Evolutionary conservation across 2,797 vertebrate genomes (phyloP).

Genomic region (Hyperoplus lanceolatus): DNA sequence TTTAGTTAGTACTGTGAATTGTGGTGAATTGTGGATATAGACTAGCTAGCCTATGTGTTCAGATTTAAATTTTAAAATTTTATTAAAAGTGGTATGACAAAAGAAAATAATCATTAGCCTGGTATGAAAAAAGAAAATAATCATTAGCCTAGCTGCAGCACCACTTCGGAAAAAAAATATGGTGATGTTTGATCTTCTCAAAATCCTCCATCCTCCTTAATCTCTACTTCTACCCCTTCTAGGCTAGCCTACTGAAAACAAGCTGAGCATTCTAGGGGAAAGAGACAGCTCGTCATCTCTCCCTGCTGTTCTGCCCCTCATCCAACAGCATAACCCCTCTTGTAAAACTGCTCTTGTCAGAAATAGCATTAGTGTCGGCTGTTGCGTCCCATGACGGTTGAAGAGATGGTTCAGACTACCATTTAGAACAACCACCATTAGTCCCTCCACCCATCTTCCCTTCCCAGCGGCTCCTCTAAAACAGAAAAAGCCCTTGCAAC

Average conservation of each 20-base stretch:
- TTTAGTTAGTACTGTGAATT: not conserved
- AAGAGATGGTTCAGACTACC: conserved; percentile 20
- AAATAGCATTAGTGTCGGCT: conserved; percentile 36
- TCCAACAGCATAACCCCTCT: conserved; percentile 10
- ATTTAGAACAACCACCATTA: not conserved
- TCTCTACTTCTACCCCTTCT: not conserved
- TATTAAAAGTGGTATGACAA: not conserved
- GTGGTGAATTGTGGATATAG: too few relatives aligned
- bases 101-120: not conserved
- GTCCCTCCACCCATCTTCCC: not conserved
- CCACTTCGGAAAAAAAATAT: not conserved
- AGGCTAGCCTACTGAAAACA: not conserved
- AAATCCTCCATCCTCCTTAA: not conserved
- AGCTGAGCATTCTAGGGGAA: not conserved
- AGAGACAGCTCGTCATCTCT: not conserved
- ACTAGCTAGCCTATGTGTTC: not conserved
- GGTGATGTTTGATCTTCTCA: not conserved
- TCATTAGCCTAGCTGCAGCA: too few relatives aligned
- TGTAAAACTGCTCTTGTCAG: conserved; percentile 29
- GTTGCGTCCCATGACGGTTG: conserved; percentile 22
- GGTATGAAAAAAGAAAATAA: too few relatives aligned
- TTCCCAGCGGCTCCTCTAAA: conserved; percentile 20
- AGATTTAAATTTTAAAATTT: not conserved
- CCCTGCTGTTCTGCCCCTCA: not conserved
- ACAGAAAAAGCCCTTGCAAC: conserved; percentile 7